Conservation (phyloP, 1,140 invertebrate genomes). For the Cardiocondyla obscurior region DNA sequence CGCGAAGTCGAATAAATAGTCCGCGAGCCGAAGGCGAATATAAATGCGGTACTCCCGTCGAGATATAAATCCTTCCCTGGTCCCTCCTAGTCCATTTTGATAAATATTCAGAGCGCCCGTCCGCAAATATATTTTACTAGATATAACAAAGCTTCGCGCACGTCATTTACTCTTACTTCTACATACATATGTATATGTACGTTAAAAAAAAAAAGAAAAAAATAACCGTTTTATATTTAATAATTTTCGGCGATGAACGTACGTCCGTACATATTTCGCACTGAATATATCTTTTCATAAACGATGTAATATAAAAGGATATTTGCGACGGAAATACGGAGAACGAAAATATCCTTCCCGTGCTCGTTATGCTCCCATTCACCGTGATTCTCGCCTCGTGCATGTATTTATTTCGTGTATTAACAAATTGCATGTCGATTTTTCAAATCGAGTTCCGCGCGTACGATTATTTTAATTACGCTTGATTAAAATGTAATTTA, state of each 20-base stretch:
- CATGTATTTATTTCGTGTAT: not conserved
- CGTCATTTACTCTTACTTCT: too few species aligned
- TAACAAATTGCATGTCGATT: not conserved
- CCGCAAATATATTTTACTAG: not conserved
- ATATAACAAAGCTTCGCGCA: not conserved
- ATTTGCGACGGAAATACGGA: not conserved
- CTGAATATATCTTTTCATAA: not conserved
- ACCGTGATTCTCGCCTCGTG: not conserved
- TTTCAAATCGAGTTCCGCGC: not conserved
- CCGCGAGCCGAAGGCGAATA: not conserved
- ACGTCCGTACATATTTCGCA: too few species aligned
- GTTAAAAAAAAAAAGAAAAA: slow-evolving; percentile 3
- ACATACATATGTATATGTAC: too few species aligned
- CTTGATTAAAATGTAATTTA: not conserved
- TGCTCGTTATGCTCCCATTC: not conserved
- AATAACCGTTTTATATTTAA: too few species aligned
- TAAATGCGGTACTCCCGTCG: not conserved
- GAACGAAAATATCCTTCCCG: not conserved
- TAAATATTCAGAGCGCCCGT: slow-evolving; percentile 1
- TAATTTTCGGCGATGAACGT: too few species aligned
- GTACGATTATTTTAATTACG: not conserved
- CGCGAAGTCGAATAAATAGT: slow-evolving; percentile 12
- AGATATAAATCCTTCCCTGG: not conserved
- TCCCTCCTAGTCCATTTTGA: not conserved
- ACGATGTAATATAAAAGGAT: not conserved